Evolutionary conservation across 2,888 invertebrate genomes (phyloP), one percentile per base, ranked within the genome.

Genomic region (Capitulum mitella): DNA sequence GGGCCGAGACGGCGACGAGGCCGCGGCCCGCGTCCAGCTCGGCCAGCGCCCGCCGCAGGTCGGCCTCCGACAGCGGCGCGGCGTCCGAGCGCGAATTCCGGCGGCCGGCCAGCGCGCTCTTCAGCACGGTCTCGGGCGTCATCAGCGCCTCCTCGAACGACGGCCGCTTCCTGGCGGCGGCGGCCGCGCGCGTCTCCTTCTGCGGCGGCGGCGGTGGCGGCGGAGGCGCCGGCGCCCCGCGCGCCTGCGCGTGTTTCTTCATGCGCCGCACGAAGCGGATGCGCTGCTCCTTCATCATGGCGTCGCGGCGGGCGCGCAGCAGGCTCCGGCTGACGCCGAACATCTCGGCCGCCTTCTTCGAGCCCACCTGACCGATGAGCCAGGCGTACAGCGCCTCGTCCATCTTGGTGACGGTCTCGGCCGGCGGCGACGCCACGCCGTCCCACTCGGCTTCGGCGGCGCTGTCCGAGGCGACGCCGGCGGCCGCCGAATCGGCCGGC

Each of bases 371-470:
- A 26, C 70, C 70, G 12, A 70, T 19, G 26, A 70, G 70, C 70
- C 70, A 70, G 26, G 70, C 70, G 40, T 70, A 70, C 70, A 70
- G 37, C 19, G 70, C 70, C n/a, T 40, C 37, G 70, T 70, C 70
- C 37, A 37, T 16, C 37, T 40, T 26, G 26, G 70, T 70, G 5
- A 70, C 70, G 0, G 10, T 1, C 22, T 51, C 51, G 19, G 22
- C 19, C 22, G 51, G 22, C 51, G 51, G 51, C 51, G 51, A 19
- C 6, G 14, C 51, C 22, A 26, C 6, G 51, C 26, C 6, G 19
- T 34, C 64, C n/a, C 8, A 10, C 61, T 32, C 61, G 32, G 16
- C 61, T 26, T n/a, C 54, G 54, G 10, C 54, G 10, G 10, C n/a
- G 3, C 26, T 8, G 6, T 2, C 48, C n/a, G n/a, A n/a, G n/a